A percentile compares a stretch with the other conserved stretches of the same genome.
Conservation (phyloP, 2,113 vertebrate species). For the Mungos mungo region DNA sequence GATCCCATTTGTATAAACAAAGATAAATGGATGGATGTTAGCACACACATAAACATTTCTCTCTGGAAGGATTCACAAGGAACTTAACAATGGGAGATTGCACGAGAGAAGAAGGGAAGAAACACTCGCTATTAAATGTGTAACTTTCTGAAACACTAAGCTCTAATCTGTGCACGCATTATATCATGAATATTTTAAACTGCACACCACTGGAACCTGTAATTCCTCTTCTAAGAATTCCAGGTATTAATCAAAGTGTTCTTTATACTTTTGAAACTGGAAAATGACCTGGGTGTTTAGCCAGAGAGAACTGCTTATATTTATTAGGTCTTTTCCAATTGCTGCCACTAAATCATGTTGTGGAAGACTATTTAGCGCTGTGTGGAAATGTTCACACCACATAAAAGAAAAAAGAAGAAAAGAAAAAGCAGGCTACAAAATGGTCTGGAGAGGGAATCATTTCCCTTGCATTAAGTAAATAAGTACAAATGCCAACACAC, state of each 20-base stretch:
- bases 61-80: background rate
- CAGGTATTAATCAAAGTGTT: background rate
- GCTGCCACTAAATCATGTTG: background rate
- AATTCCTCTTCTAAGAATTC: conserved; percentile 32
- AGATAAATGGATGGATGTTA: background rate
- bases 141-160: background rate
- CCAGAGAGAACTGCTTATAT: background rate
- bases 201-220: background rate
- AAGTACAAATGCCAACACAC: background rate
- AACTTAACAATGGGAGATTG: background rate
- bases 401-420: background rate
- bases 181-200: background rate
- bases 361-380: background rate
- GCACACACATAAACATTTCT: too few species aligned
- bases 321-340: background rate
- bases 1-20: background rate
- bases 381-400: background rate
- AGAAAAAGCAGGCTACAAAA: background rate
- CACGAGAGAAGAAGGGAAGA: background rate
- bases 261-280: conserved; percentile 7
- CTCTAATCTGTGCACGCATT: background rate
- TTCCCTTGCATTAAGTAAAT: background rate
- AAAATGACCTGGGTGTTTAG: background rate
- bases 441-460: background rate
- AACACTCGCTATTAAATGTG: background rate